These are phyloP conservation scores for Beris chalybata DNA, from an alignment of 2,888 invertebrate genomes.

Conservation along the genomic window DNA sequence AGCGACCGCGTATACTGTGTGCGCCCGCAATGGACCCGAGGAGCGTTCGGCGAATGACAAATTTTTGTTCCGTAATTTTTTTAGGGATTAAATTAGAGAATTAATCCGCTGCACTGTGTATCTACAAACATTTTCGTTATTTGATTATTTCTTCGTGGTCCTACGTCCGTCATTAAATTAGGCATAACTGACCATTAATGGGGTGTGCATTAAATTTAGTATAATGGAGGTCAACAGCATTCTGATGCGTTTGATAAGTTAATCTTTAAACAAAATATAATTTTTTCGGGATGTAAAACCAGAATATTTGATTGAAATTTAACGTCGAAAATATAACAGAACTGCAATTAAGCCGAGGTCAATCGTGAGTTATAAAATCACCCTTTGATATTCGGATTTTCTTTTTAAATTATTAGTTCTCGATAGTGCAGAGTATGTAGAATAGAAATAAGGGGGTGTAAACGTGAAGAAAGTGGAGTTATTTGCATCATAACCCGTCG, in stretches of 20 bases:
- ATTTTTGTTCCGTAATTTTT: conserved; percentile 28
- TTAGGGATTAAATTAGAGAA: conserved; percentile 32
- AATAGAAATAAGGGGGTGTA: too few species aligned
- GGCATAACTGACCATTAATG: conserved; percentile 25
- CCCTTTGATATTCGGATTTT: too few species aligned
- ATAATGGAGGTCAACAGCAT: conserved; percentile 22
- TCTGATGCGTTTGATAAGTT: conserved; percentile 14
- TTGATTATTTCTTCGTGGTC: conserved; percentile 26
- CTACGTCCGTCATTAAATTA: conserved; percentile 16
- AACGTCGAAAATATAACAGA: too few species aligned
- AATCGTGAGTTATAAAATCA: too few species aligned
- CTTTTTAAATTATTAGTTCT: too few species aligned
- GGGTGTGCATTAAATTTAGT: conserved; percentile 9
- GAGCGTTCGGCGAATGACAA: conserved; percentile 23
- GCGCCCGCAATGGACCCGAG: background rate
- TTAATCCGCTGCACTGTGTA: conserved; percentile 29
- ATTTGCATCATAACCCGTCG: too few species aligned
- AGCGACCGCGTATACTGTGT: background rate
- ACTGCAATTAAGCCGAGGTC: too few species aligned
- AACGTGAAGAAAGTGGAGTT: too few species aligned
- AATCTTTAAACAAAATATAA: background rate
- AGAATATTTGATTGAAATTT: too few species aligned
- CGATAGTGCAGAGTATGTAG: too few species aligned
- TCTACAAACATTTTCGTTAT: conserved; percentile 29
- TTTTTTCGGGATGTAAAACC: too few species aligned